Percentiles rank a stretch among this genome's conserved stretches.
These are phyloP conservation scores for Polydrusus cervinus DNA, from an alignment of 2,888 invertebrate species.

Conservation along the genomic window DNA sequence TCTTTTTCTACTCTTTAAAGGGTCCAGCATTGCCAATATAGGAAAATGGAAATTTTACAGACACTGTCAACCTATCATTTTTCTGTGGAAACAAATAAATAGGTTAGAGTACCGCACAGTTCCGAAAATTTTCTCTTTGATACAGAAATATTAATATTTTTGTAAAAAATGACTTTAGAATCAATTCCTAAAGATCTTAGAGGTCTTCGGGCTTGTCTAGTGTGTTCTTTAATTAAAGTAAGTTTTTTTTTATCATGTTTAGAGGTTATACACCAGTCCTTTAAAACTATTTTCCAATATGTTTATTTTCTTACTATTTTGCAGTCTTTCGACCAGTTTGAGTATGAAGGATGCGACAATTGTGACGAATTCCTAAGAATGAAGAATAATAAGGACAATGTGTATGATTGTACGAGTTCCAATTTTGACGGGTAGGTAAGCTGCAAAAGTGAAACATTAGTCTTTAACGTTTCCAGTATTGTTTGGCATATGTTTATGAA, in stretches of 20 bases:
- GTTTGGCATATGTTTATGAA: neutral
- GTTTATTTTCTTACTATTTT: too few species aligned
- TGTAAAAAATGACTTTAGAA: slow-evolving; percentile 74
- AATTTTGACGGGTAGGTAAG: slow-evolving; percentile 91
- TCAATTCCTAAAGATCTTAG: slow-evolving; percentile 83
- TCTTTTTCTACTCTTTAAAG: too few species aligned
- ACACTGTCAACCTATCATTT: neutral
- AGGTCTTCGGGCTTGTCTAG: slow-evolving; percentile 81
- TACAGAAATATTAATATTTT: neutral
- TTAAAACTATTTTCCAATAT: too few species aligned
- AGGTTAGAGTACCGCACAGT: too few species aligned
- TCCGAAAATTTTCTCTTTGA: neutral
- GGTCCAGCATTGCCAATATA: too few species aligned
- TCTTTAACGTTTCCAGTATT: neutral
- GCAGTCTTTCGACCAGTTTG: slow-evolving; percentile 95
- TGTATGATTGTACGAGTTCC: slow-evolving; percentile 97
- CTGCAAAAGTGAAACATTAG: neutral
- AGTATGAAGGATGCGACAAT: slow-evolving; percentile 98
- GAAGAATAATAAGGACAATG: slow-evolving; percentile 97
- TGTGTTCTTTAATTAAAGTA: slow-evolving; percentile 82
- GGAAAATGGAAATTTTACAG: too few species aligned
- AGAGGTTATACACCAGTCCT: neutral
- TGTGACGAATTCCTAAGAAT: slow-evolving; percentile 97
- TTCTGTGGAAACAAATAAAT: too few species aligned
- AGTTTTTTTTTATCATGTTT: slow-evolving; percentile 31